These are phyloP conservation scores for Eciton burchellii DNA, from an alignment of 1,140 invertebrate genomes.

Conservation along the genomic window DNA sequence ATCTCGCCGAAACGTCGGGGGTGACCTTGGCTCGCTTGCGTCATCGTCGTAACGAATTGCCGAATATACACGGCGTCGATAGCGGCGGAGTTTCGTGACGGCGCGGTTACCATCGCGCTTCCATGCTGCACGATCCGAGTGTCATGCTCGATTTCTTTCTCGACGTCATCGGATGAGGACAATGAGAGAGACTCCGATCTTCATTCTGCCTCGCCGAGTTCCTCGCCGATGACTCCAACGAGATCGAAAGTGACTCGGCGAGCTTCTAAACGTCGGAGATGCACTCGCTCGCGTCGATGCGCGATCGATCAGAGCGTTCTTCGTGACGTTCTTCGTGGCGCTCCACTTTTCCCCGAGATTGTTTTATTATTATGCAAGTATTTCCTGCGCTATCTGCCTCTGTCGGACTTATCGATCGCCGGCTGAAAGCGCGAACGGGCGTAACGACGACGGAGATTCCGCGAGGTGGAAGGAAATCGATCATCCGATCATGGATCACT, in stretches of 20 bases:
- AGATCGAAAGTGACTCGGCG: background rate
- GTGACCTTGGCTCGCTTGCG: too few species aligned
- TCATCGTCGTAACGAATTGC: too few species aligned
- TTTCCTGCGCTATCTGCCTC: background rate
- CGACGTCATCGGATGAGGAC: too few species aligned
- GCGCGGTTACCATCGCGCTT: too few species aligned
- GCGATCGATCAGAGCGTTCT: conserved; percentile 29
- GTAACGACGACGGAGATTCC: conserved; percentile 1
- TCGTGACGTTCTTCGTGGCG: conserved; percentile 4
- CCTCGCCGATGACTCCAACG: background rate
- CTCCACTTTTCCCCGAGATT: conserved; percentile 38
- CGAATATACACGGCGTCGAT: too few species aligned
- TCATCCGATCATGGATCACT: conserved; percentile 4
- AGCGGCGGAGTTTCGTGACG: too few species aligned
- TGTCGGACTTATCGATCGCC: conserved; percentile 21
- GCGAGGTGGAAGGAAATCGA: conserved; percentile 18
- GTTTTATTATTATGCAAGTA: conserved; percentile 34
- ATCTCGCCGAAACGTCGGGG: too few species aligned
- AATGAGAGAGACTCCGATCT: too few species aligned
- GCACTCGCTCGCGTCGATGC: background rate
- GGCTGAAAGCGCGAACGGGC: background rate
- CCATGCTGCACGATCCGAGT: too few species aligned
- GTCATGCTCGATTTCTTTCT: too few species aligned
- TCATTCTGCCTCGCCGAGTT: background rate
- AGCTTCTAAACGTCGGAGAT: background rate